Evolutionary conservation across 1,140 invertebrate genomes (phyloP), one percentile per base, ranked within the genome.

Genomic region (Bactericera cockerelli): DNA sequence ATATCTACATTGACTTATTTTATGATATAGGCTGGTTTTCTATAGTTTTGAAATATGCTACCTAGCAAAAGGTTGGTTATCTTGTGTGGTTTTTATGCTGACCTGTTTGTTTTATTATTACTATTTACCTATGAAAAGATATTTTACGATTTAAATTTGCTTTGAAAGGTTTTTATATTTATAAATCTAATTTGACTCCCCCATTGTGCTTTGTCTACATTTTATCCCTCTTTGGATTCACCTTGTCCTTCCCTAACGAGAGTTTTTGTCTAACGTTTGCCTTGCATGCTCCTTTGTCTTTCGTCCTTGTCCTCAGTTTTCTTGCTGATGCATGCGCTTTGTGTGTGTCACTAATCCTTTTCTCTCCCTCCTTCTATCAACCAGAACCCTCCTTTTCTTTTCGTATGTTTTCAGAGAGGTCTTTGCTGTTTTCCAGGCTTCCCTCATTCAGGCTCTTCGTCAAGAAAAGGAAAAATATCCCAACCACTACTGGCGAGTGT

Each of bases 391-490:
- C 70, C 73, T 76, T 73, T 74, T 75, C 71, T 78, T 69, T 77
- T 71, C 74, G 72, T 73, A 79, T 66, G 64, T 64, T 68, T 79
- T 76, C 80, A 85, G 84, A 82, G 83, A 69, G 84, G 81, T 69
- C 79, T 86, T 71, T 87, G 84, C 80, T 89, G 83, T 80, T 87
- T 87, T 82, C 84, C 86, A 76, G 84, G 83, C 81, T 81, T 87
- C 81, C 76, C 82, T 83, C 80, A 86, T 84, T 77, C 82, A 81
- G 76, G 83, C 80, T 74, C 81, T 83, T 68, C 81, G 78, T 77
- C 81, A 77, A 75, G 83, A 84, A 83, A 86, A 80, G 81, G 82
- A 80, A 84, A 83, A 82, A 78, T 85, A 77, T 76, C 83, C 81
- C 79, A 86, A 75, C 79, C 82, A 83, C 69, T 86, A 82, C 70